A percentile compares a stretch with the other conserved stretches of the same genome.
These are phyloP conservation scores for Luehdorfia chinensis DNA, from an alignment of 1,140 invertebrate species.

Conservation along the genomic window DNA sequence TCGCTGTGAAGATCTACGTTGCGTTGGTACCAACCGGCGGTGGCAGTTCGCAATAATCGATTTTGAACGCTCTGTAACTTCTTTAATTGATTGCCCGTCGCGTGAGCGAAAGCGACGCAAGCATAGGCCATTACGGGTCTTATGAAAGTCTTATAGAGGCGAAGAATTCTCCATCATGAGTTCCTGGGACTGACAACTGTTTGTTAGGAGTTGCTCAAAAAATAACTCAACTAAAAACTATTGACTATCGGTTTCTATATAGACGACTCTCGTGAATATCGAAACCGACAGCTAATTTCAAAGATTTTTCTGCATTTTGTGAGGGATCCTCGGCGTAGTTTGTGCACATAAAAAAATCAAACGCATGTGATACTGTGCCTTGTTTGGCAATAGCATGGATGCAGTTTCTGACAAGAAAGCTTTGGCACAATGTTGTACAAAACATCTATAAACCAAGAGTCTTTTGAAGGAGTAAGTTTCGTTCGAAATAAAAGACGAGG, in stretches of 20 bases:
- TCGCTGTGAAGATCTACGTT: too few species aligned
- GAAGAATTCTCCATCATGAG: conserved; percentile 18
- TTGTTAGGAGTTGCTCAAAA: conserved; percentile 17
- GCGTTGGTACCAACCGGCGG: too few species aligned
- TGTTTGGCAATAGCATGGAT: conserved; percentile 18
- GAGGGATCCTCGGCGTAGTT: conserved; percentile 12
- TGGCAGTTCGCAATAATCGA: too few species aligned
- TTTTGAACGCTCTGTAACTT: too few species aligned
- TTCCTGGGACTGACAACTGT: conserved; percentile 20
- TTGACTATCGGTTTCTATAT: too few species aligned
- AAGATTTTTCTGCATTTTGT: conserved; percentile 13
- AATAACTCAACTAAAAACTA: conserved; percentile 12
- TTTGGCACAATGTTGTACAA: conserved; percentile 13
- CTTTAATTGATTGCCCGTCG: too few species aligned
- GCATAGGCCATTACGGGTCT: too few species aligned
- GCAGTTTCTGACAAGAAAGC: conserved; percentile 14
- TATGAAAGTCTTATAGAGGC: too few species aligned
- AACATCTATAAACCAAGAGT: conserved; percentile 14
- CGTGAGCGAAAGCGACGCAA: too few species aligned
- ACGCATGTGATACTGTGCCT: conserved; percentile 7
- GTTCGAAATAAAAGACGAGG: conserved; percentile 14
- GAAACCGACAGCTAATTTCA: conserved; percentile 12
- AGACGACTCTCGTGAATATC: conserved; percentile 19
- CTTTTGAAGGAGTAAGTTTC: conserved; percentile 16
- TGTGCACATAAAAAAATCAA: conserved; percentile 16